These are phyloP conservation scores for Hyles vespertilio DNA, from an alignment of 1,140 invertebrate genomes.

Conservation along the genomic window DNA sequence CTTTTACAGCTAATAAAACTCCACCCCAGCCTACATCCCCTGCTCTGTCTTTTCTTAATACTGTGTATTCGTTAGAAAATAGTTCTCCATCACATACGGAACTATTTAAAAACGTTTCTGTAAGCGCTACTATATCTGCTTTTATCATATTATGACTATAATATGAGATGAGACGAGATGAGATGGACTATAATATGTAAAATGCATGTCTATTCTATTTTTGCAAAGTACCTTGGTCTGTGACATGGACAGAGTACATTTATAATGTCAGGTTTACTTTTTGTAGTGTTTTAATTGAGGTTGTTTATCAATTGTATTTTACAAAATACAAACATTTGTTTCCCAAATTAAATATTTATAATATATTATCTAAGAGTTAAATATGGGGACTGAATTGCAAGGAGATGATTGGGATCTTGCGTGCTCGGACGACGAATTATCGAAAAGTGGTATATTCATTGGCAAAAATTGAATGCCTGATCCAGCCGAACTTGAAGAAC, in stretches of 20 bases:
- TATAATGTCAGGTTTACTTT: no score
- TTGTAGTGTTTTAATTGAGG: not conserved
- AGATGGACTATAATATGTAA: no score
- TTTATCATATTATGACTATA: no score
- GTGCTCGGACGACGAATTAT: conserved; percentile 79
- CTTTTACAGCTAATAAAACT: no score
- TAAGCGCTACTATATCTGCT: conserved; percentile 5
- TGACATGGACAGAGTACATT: no score
- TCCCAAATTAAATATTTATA: not conserved
- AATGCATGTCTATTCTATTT: no score
- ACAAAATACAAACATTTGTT: conserved; percentile 1
- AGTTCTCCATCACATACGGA: conserved; percentile 10
- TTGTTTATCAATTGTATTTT: not conserved
- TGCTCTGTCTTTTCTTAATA: conserved; percentile 13
- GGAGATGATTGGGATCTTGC: conserved; percentile 76
- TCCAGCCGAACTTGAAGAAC: conserved; percentile 73
- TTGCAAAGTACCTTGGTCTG: no score
- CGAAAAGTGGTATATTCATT: conserved; percentile 48
- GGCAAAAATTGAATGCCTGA: conserved; percentile 67
- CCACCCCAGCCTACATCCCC: conserved; percentile 22
- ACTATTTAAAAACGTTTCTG: conserved; percentile 13
- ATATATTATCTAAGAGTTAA: conserved; percentile 1
- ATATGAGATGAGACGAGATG: no score
- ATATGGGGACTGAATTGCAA: conserved; percentile 58
- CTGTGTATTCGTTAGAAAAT: conserved; percentile 13